A percentile compares a stretch with the other conserved stretches of the same genome.
Evolutionary conservation across 1,140 invertebrate genomes (phyloP).

Genomic region (Eriosoma lanigerum): DNA sequence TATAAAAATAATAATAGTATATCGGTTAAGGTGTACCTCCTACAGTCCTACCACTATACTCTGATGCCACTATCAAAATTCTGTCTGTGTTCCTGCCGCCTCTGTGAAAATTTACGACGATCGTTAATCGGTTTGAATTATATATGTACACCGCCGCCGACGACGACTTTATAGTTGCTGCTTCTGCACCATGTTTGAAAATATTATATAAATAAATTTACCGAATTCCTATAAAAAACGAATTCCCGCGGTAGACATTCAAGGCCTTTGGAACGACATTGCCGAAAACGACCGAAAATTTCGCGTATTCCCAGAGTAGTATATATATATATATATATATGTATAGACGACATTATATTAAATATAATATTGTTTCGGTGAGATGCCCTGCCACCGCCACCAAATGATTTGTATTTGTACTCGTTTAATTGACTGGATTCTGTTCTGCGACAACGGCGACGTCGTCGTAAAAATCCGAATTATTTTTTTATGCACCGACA

Average conservation of each 20-base stretch:
- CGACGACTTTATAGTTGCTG: too few species aligned
- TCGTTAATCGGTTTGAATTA: slow-evolving; percentile 31
- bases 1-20: background rate
- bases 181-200: background rate
- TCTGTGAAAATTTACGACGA: slow-evolving; percentile 9
- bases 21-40: too few species aligned
- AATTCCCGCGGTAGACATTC: slow-evolving; percentile 33
- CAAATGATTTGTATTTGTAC: too few species aligned
- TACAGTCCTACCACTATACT: background rate
- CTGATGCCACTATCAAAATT: background rate
- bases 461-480: too few species aligned
- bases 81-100: background rate
- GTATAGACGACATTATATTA: too few species aligned
- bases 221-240: slow-evolving; percentile 36
- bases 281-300: slow-evolving; percentile 6
- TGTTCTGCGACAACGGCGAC: background rate
- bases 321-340: too few species aligned
- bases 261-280: slow-evolving; percentile 26
- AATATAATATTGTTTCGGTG: too few species aligned
- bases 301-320: background rate
- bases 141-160: background rate
- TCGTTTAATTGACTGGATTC: background rate
- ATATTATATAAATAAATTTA: too few species aligned
- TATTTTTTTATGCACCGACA: too few species aligned
- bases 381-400: background rate